Base-by-base conservation (phyloP, 2,113 vertebrate species). In the Callospermophilus lateralis region DNA sequence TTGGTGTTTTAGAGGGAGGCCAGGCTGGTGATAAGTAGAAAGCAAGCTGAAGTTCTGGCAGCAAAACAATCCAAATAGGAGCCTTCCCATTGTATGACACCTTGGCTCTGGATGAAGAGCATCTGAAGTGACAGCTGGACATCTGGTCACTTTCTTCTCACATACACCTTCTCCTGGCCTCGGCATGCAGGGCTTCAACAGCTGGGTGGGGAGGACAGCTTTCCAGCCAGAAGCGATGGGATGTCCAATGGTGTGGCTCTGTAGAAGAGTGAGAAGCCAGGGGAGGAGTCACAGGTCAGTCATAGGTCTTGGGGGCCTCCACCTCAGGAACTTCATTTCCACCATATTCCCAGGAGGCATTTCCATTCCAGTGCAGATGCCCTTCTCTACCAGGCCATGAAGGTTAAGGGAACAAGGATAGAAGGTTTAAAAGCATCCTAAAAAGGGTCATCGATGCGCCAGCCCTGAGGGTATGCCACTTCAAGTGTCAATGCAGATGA, bases 401-500 rank as follows among this genome's bases (percentile, higher is more conserved):
- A 95, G 70, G 20, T 53, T 6, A 67, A 81, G 22, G 34, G 8
- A 19, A 16, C 13, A 26, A 6, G 1, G 6, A 80, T 0, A 30
- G 37, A 34, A 68, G 34, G 11, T 5, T n/a, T 42, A 24, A 19
- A 84, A 53, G 74, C n/a, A 24, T 17, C 20, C 81, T 34, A 12
- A 32, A 32, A 22, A 9, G 9, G 53, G n/a, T 74, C n/a, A n/a
- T n/a, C 7, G 19, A 16, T 1, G 9, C 12, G 1, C 13, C 2
- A 1, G 19, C 3, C 3, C 4, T 4, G 10, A 8, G 45, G 67
- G 51, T 34, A 1, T 0, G 17, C 42, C 42, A 2, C 67, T 55
- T 51, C 6, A 15, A 39, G 5, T 24, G 55, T 28, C 92, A 20
- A 1, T 26, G 37, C 93, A 63, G 72, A 26, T 20, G 76, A 37